Evolutionary conservation across 2,888 invertebrate genomes (phyloP), one percentile per base, ranked within the genome.

Genomic region (Hypselothyrea guttata): DNA sequence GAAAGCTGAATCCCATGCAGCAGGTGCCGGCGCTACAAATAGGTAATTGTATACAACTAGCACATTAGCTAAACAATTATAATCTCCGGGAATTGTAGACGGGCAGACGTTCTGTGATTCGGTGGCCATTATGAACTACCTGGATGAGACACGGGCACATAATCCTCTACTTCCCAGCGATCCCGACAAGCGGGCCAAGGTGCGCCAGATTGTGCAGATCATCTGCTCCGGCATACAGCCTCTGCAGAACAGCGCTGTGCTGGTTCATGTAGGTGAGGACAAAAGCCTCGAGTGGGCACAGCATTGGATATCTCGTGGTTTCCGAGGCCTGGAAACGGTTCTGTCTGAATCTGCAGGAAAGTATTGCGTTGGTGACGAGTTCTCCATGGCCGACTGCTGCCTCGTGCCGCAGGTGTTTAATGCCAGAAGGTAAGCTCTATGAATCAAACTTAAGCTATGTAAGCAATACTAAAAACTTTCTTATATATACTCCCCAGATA

Each of bases 191-290:
- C 92, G 97, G 85, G 97, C 97, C 5, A 95, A 96, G 92, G 98
- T 97, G 62, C 92, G 97, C 48, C 96, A 97, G 90, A 94, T 98
- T 71, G 96, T 96, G 87, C 96, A 98, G 91, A 94, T 95, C 3
- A 97, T 99, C 85, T 94, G 95, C 9, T 95, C 97, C 9, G 97
- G 97, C 28, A 98, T 98, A 81, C 99, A 99, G 89, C 99, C 99
- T 0, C 90, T 99, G 40, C 98, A 99, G 90, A 98, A 99, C 91
- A 91, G 96, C 31, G 92, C 93, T 64, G 96, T 98, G 2, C 91
- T 98, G 9, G 94, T 96, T 73, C 93, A 94, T 74, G 94, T 96
- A 5, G 96, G 95, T 1, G 95, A 96, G 86, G 95, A 95, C 79
- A 95, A 95, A 89, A 95, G 95, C 87, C 93, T 94, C 77, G 96